phyloP scores from a whole-genome alignment of 1,140 invertebrate genomes.

The Drosophila pseudoananassae region DNA sequence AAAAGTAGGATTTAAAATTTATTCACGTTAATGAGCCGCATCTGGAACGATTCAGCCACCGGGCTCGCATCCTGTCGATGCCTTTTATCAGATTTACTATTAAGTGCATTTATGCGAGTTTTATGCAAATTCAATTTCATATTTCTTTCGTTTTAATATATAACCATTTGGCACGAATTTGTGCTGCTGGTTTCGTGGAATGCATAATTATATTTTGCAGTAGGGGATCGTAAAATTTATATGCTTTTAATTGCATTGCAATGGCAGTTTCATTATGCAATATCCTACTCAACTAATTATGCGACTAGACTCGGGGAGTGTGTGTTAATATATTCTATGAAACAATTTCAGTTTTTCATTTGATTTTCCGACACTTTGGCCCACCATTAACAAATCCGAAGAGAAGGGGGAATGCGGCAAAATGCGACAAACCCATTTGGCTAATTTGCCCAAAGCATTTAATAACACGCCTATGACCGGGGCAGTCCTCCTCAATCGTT shows the following conservation, averaged over 20 bases:
- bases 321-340: conserved; percentile 48
- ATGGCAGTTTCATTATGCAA: conserved; percentile 71
- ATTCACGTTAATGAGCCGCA: conserved; percentile 75
- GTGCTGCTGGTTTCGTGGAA: conserved; percentile 12
- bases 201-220: conserved; percentile 61
- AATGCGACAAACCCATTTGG: conserved; percentile 44
- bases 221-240: conserved; percentile 57
- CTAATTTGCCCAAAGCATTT: conserved; percentile 36
- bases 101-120: conserved; percentile 63
- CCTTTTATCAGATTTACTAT: conserved; percentile 75
- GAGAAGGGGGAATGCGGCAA: conserved; percentile 1
- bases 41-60: conserved; percentile 35
- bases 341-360: conserved; percentile 49
- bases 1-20: conserved; percentile 39
- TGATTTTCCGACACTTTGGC: background rate
- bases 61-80: conserved; percentile 1
- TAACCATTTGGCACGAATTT: conserved; percentile 65
- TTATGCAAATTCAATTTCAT: conserved; percentile 57
- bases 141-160: conserved; percentile 76
- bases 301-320: conserved; percentile 16
- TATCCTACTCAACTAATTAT: conserved; percentile 49
- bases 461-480: conserved; percentile 10
- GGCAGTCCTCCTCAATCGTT: background rate
- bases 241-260: conserved; percentile 75
- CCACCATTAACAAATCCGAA: conserved; percentile 5